Evolutionary conservation across 1,140 invertebrate genomes (phyloP).

Genomic region (Leptinotarsa defecta): DNA sequence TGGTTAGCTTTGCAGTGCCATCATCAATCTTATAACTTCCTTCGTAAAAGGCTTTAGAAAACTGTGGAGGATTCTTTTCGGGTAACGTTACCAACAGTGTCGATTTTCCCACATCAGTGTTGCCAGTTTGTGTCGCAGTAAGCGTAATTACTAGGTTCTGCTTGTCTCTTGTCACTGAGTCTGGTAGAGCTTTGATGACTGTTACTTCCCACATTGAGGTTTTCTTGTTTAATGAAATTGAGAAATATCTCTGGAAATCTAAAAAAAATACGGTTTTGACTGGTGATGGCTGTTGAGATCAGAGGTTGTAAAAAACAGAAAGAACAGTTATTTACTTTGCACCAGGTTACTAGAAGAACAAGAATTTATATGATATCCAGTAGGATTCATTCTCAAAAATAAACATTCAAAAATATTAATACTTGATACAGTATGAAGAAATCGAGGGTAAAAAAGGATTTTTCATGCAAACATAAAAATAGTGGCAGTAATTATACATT

Average conservation of each 20-base stretch:
- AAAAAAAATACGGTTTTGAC: not conserved
- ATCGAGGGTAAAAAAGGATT: too few species aligned
- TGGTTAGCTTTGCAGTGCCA: not conserved
- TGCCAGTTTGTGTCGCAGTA: slow-evolving; percentile 14
- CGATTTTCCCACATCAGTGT: slow-evolving; percentile 24
- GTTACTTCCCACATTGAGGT: not conserved
- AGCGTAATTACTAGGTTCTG: slow-evolving; percentile 20
- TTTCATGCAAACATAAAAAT: too few species aligned
- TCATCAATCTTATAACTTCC: slow-evolving; percentile 24
- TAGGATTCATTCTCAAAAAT: too few species aligned
- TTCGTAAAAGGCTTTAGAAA: slow-evolving; percentile 21
- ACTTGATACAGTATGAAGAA: too few species aligned
- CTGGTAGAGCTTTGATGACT: not conserved
- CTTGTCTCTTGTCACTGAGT: not conserved
- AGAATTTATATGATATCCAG: too few species aligned
- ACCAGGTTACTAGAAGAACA: too few species aligned
- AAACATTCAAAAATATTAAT: too few species aligned
- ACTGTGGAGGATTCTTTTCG: slow-evolving; percentile 23
- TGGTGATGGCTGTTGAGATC: too few species aligned
- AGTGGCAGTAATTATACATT: too few species aligned
- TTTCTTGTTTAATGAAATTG: not conserved
- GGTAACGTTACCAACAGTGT: slow-evolving; percentile 31
- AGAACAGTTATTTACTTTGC: too few species aligned
- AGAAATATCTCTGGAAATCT: not conserved
- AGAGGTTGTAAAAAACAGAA: too few species aligned